Percentiles rank a stretch among this genome's conserved stretches.
Conservation (phyloP, 2,888 invertebrate genomes). For the Fragum whitleyi region DNA sequence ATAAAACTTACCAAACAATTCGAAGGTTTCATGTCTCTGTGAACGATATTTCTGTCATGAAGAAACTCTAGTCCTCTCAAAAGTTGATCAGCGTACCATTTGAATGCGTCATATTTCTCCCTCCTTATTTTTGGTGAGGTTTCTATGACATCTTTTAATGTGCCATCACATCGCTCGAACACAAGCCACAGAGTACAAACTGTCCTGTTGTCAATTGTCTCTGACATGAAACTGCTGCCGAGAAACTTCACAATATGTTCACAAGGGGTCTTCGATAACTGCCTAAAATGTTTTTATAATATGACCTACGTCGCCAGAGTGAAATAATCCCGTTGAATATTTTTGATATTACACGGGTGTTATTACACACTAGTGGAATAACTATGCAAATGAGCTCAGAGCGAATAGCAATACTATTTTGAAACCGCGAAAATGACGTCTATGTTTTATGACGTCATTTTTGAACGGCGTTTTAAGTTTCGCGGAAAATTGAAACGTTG, state of each 20-base stretch:
- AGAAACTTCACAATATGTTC: conserved; percentile 34
- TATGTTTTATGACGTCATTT: background rate
- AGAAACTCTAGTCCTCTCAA: conserved; percentile 37
- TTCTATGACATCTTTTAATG: conserved; percentile 17
- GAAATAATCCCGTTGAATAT: no score
- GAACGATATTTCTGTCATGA: conserved; percentile 47
- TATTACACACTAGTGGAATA: no score
- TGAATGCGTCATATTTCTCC: conserved; percentile 22
- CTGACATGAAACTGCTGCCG: conserved; percentile 28
- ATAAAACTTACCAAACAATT: conserved; percentile 42
- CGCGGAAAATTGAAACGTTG: no score
- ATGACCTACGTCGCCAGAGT: no score
- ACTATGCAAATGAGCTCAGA: no score
- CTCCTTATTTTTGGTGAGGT: background rate
- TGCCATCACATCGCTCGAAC: conserved; percentile 32
- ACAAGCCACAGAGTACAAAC: conserved; percentile 31
- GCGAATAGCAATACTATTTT: no score
- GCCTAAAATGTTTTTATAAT: conserved; percentile 18
- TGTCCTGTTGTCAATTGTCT: background rate
- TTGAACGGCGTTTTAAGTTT: no score
- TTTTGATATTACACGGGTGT: no score
- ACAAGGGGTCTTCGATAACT: conserved; percentile 23
- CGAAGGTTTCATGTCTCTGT: conserved; percentile 46
- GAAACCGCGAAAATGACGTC: background rate
- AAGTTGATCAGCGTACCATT: conserved; percentile 33